Evolutionary conservation across 2,113 vertebrate species (phyloP).

Genomic region (Alosa alosa): DNA sequence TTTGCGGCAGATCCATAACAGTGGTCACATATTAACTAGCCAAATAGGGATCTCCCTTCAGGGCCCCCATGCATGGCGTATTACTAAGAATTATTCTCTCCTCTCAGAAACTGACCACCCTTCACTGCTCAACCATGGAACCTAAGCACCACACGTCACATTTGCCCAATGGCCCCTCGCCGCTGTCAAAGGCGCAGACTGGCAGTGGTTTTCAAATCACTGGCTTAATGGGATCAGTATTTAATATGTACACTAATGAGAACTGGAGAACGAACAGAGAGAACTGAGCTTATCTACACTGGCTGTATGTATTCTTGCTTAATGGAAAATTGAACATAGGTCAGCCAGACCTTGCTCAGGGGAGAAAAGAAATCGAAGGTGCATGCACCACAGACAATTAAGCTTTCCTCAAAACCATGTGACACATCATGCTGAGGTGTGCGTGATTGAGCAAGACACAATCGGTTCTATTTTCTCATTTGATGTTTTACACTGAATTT

Average conservation of each 20-base stretch:
- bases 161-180: neutral
- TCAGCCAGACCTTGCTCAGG: neutral
- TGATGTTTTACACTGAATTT: neutral
- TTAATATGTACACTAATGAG: conserved; percentile 13
- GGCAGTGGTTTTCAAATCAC: neutral
- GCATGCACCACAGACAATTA: neutral
- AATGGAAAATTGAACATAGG: neutral
- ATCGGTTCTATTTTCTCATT: neutral
- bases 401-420: neutral
- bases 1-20: neutral
- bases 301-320: neutral
- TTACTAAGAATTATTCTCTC: neutral
- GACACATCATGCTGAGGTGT: neutral
- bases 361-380: neutral
- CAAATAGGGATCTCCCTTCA: neutral
- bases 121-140: neutral
- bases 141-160: neutral
- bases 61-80: neutral
- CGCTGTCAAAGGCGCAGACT: neutral
- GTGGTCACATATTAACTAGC: neutral
- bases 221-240: conserved; percentile 9
- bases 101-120: neutral
- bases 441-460: neutral
- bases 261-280: neutral
- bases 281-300: neutral